Conservation (phyloP, 1,140 invertebrate species). For the Diorhabda elongata region DNA sequence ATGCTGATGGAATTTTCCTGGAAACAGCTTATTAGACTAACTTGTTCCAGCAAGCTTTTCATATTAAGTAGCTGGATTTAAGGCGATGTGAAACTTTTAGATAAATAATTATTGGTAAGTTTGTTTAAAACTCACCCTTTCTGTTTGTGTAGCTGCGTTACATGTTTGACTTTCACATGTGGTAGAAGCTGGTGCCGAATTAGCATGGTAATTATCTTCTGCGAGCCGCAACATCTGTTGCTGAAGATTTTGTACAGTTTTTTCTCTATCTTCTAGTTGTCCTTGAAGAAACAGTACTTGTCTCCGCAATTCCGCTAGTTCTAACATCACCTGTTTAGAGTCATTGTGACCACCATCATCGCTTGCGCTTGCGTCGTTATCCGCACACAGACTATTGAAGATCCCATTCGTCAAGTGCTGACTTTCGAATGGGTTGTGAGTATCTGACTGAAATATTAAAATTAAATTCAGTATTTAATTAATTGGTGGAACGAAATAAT, state of each 20-base stretch:
- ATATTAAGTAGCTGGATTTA: too few species aligned
- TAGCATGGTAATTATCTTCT: slow-evolving; percentile 44
- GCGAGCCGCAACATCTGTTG: slow-evolving; percentile 55
- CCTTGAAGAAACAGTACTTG: slow-evolving; percentile 75
- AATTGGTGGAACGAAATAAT: too few species aligned
- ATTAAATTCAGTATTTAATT: neutral
- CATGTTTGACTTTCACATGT: slow-evolving; percentile 46
- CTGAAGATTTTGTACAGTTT: slow-evolving; percentile 62
- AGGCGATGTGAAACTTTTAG: too few species aligned
- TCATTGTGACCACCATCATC: slow-evolving; percentile 43
- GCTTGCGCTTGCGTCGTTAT: slow-evolving; percentile 7
- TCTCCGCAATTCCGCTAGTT: slow-evolving; percentile 70
- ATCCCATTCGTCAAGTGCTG: slow-evolving; percentile 71
- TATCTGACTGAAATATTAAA: slow-evolving; percentile 55
- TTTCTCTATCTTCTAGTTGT: slow-evolving; percentile 69
- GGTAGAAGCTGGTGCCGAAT: slow-evolving; percentile 40
- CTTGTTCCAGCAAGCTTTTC: too few species aligned
- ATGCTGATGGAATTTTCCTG: too few species aligned
- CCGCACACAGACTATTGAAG: slow-evolving; percentile 57
- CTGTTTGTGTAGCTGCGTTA: slow-evolving; percentile 70
- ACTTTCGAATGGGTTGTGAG: slow-evolving; percentile 81
- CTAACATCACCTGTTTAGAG: slow-evolving; percentile 54
- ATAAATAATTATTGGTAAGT: too few species aligned
- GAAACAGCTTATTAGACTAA: too few species aligned
- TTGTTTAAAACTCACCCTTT: slow-evolving; percentile 52